These are phyloP conservation scores for Sisor rabdophorus DNA, from an alignment of 2,113 vertebrate genomes.

Conservation along the genomic window DNA sequence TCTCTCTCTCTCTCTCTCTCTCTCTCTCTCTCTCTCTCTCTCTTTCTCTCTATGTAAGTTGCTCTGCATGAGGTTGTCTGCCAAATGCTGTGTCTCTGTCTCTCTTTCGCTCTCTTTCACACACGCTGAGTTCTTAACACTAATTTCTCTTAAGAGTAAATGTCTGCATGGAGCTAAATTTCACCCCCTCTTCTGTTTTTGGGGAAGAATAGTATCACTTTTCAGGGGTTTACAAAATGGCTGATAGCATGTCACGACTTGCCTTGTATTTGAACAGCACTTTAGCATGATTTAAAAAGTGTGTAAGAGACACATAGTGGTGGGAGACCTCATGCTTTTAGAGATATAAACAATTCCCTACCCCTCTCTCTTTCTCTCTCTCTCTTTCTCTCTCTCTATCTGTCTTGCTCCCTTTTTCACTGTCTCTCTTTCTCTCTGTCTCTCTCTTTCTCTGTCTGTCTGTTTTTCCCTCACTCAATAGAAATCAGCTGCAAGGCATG, in stretches of 20 bases:
- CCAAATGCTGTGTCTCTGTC: too few species aligned
- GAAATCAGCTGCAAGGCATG: constrained; percentile 30
- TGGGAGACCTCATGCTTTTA: not conserved
- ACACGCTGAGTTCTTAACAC: too few species aligned
- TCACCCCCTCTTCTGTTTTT: constrained; percentile 49
- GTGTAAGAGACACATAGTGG: too few species aligned
- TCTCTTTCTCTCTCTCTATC: too few species aligned
- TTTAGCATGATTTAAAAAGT: constrained; percentile 19
- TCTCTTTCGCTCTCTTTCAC: not conserved
- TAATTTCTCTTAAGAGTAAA: too few species aligned
- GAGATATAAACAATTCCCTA: constrained; percentile 8
- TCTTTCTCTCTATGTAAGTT: too few species aligned
- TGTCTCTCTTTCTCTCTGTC: constrained; percentile 1
- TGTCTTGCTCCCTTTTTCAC: not conserved
- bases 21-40: too few species aligned
- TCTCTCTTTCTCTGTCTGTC: constrained; percentile 11
- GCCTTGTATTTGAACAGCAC: not conserved
- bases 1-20: too few species aligned
- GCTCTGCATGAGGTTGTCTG: too few species aligned
- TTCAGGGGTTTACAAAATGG: constrained; percentile 33
- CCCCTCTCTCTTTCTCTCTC: not conserved
- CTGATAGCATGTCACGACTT: constrained; percentile 16
- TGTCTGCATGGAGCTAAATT: constrained; percentile 11
- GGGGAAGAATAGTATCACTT: constrained; percentile 32
- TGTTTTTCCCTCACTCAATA: constrained; percentile 8